Base-by-base conservation (phyloP, 2,797 vertebrate species). In the Bradypodion ventrale region DNA sequence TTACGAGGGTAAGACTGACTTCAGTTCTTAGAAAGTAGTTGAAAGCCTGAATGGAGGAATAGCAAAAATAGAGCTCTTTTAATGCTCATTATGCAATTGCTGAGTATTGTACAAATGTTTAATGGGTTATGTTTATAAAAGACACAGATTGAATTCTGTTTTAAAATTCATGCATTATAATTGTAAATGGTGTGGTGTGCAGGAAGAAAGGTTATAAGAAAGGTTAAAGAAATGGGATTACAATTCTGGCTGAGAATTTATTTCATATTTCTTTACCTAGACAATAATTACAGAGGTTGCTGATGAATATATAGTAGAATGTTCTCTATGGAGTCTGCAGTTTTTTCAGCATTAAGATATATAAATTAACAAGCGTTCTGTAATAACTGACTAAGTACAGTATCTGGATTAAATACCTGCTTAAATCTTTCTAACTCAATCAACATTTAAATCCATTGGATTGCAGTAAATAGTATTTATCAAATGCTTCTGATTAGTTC, bases 351-450 rank as follows among this genome's bases (percentile, higher is more conserved):
- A 68, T 82, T 0, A 0, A 35, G 77, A 46, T 80, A 85, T 84
- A 68, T 68, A 44, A 35, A 7, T 74, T 56, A 72, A 42, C 81
- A 82, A 82, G 62, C 75, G 78, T 79, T 88, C 86, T 40, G 46
- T 89, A 89, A 70, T 88, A 88, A 83, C n/a, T 86, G 56, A 80
- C 66, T 88, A 52, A 89, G 89, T 4, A 40, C 82, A 89, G 89
- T 4, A 40, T 83, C 86, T 87, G 37, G 87, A 82, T 87, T 82
- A 79, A 79, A 76, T 87, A 92, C 87, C 83, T 85, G 82, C 77
- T 85, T 44, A 56, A 82, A 56, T 59, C 73, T 88, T 86, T 90
- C 87, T 82, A 0, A 65, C 82, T 65, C 83, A 80, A 35, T 0
- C 1, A 89, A 35, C 42, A 60, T 88, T 70, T 89, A 69, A 40